A percentile compares a stretch with the other conserved stretches of the same genome.
phyloP scores from a whole-genome alignment of 1,140 invertebrate species.

The Achroia grisella region DNA sequence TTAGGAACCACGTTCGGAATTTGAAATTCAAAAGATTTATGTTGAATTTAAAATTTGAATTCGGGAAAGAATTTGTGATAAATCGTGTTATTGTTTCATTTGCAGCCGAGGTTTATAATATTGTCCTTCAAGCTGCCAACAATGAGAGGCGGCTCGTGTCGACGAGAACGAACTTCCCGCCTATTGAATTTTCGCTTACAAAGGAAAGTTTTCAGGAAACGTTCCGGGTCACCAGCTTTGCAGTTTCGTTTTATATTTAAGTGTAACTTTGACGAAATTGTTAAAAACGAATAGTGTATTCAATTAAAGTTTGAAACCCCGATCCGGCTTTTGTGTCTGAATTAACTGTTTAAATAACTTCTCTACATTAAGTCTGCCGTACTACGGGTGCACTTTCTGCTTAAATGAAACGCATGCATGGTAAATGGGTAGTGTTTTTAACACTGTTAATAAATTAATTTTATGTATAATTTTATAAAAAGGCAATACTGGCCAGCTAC shows the following conservation, averaged over 20 bases:
- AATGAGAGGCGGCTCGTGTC: constrained; percentile 21
- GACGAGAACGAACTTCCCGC: constrained; percentile 38
- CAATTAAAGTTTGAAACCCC: constrained; percentile 43
- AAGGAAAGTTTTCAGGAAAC: constrained; percentile 56
- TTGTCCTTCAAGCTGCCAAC: constrained; percentile 29
- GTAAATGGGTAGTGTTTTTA: not conserved
- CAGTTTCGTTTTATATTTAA: constrained; percentile 38
- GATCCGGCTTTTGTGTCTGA: constrained; percentile 11
- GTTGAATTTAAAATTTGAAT: constrained; percentile 23
- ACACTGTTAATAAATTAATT: constrained; percentile 18
- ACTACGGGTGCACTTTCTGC: not conserved
- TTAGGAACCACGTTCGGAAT: constrained; percentile 22
- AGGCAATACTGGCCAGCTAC: constrained; percentile 41
- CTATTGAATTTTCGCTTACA: constrained; percentile 54
- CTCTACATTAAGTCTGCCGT: not conserved
- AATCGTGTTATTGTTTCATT: constrained; percentile 9
- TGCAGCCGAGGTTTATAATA: constrained; percentile 5
- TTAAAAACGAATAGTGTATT: constrained; percentile 46
- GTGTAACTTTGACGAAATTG: constrained; percentile 50
- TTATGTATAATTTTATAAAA: constrained; percentile 41
- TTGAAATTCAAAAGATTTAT: constrained; percentile 36
- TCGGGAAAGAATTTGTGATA: constrained; percentile 1
- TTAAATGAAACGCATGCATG: not conserved
- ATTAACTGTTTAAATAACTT: constrained; percentile 1
- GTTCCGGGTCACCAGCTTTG: constrained; percentile 27